These are phyloP conservation scores for Holothuria glaberrima DNA, from an alignment of 35 echinoderm and acorn worm genomes.

Conservation along the genomic window DNA sequence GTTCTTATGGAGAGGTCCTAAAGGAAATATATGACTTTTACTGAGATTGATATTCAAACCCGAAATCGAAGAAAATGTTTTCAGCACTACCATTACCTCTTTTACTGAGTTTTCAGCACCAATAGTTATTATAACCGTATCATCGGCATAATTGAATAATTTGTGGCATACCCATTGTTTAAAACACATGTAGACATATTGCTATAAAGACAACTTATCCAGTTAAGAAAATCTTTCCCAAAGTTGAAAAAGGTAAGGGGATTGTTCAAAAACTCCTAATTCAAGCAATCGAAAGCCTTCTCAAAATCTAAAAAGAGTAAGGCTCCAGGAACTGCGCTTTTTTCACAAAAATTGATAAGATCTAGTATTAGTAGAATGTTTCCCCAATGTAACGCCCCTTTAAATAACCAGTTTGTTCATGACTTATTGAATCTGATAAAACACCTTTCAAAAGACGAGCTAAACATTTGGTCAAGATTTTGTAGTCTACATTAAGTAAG, in stretches of 20 bases:
- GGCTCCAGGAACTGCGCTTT: background rate
- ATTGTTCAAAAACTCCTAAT: background rate
- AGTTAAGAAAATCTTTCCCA: no score
- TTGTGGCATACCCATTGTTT: background rate
- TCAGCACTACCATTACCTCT: background rate
- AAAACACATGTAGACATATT: background rate
- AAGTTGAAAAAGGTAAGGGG: background rate
- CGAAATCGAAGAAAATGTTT: background rate
- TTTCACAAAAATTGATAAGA: background rate
- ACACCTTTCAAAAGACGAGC: background rate
- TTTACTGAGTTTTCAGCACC: background rate
- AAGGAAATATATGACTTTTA: background rate
- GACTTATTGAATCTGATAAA: background rate
- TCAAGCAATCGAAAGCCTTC: background rate
- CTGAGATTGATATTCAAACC: background rate
- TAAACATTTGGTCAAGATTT: background rate
- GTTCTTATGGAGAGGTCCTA: background rate
- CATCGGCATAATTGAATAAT: background rate
- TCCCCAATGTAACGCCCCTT: background rate
- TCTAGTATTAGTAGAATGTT: background rate
- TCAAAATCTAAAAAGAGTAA: background rate
- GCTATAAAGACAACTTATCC: background rate
- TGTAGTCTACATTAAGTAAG: background rate
- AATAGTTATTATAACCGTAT: conserved; percentile 7
- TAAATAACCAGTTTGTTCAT: background rate